These are phyloP conservation scores for Sylvia atricapilla DNA, from an alignment of 2,113 vertebrate species.

Conservation along the genomic window DNA sequence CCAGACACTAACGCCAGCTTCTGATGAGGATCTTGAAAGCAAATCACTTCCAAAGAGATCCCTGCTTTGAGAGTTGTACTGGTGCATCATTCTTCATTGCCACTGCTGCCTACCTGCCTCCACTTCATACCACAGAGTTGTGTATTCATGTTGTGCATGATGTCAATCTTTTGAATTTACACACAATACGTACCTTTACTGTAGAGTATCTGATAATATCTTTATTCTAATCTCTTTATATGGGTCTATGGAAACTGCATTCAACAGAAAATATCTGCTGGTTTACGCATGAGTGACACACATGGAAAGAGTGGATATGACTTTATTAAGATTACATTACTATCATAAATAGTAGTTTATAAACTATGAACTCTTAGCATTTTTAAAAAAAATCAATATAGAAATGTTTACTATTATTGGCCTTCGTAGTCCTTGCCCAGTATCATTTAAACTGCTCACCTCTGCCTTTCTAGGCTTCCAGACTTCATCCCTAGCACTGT, in stretches of 20 bases:
- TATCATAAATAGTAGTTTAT: not conserved
- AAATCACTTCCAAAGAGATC: not conserved
- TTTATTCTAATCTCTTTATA: not conserved
- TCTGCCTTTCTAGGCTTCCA: not conserved
- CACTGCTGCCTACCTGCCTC: not conserved
- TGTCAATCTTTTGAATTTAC: not conserved
- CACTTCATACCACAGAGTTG: not conserved
- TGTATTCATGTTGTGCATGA: not conserved
- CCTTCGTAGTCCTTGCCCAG: not conserved
- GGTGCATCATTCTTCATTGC: not conserved
- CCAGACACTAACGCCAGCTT: not conserved
- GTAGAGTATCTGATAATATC: not conserved
- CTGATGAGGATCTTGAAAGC: not conserved
- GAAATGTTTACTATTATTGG: not conserved
- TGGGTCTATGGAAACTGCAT: not conserved
- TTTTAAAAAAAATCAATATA: not conserved
- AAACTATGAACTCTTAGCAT: not conserved
- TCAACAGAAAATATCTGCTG: not conserved
- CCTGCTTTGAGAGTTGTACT: not conserved
- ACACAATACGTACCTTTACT: not conserved
- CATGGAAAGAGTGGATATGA: not conserved
- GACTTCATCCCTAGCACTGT: not conserved
- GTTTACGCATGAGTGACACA: not conserved
- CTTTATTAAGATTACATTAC: not conserved
- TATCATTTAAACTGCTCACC: not conserved